Percentiles rank a stretch among this genome's conserved stretches.
These are phyloP conservation scores for Solen grandis DNA, from an alignment of 1,140 invertebrate genomes.

Conservation along the genomic window DNA sequence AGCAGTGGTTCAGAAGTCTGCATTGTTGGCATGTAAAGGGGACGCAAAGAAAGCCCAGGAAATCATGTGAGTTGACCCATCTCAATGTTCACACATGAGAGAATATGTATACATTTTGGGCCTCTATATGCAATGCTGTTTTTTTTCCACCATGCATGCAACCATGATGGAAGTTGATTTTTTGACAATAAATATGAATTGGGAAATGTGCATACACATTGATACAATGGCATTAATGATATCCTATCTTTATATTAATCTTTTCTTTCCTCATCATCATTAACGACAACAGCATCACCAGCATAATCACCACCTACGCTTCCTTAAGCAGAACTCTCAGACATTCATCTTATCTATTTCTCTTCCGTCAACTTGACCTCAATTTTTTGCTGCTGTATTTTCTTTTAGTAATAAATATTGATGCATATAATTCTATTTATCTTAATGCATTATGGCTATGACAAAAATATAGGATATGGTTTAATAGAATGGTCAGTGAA, in stretches of 20 bases:
- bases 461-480: no score
- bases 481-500: no score
- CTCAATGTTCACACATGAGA: not conserved
- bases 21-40: conserved; percentile 55
- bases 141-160: not conserved
- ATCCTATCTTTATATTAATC: not conserved
- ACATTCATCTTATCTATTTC: no score
- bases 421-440: no score
- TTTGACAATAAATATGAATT: not conserved
- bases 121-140: not conserved
- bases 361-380: no score
- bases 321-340: no score
- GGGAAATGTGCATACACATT: not conserved
- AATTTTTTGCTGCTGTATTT: no score
- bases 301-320: no score
- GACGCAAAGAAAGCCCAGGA: conserved; percentile 53
- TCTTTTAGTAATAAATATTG: no score
- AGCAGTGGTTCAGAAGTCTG: conserved; percentile 61
- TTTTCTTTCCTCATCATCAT: not conserved
- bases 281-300: no score
- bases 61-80: conserved; percentile 62
- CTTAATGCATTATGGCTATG: no score
- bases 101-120: no score
- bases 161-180: not conserved
- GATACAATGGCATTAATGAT: not conserved